Base-by-base conservation (phyloP, 2,888 invertebrate genomes). In the Cetonia aurata region DNA sequence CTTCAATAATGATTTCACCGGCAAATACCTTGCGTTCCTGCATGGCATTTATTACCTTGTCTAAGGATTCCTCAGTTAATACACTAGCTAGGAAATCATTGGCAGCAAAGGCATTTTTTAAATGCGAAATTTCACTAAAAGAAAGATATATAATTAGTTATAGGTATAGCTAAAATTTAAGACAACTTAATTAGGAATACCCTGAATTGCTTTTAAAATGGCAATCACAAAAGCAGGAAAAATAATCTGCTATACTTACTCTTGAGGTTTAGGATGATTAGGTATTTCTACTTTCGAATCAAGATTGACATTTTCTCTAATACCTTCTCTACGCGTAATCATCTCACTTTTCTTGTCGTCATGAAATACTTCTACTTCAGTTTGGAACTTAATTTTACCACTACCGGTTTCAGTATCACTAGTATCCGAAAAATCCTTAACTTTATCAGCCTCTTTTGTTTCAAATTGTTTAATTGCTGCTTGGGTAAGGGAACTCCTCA, bases 21-120 rank as follows among this genome's bases (percentile, higher is more conserved):
- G 78, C 77, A 12, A 25, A 37, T 19, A 84, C 77, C 9, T 78
- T 75, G 71, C 75, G 75, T 13, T 76, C 72, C 70, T 83, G 82
- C 83, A 85, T 83, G 0, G 82, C 81, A 46, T 80, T 81, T 13
- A 84, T 76, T 1, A 84, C 80, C 19, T 79, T 78, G 65, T 82
- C 73, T 13, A 84, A 75, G 52, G 80, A 75, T 12, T 79, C 79
- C 55, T 76, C 77, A 17, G 80, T 77, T 8, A 85, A 74, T 9
- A 83, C 74, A 70, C 78, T 79, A 57, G 74, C 77, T 8, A 85
- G 76, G 72, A 85, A 85, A 31, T 84, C 83, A 72, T 84, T 84
- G 19, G 75, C 77, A 48, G 75, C 71, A 37, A 85, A 77, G 1
- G 85, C 83, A 8, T 76, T 72, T 67, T 77, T 78, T 53, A 85